Evolutionary conservation across 2,113 vertebrate genomes (phyloP).

Genomic region (Neogobius melanostomus): DNA sequence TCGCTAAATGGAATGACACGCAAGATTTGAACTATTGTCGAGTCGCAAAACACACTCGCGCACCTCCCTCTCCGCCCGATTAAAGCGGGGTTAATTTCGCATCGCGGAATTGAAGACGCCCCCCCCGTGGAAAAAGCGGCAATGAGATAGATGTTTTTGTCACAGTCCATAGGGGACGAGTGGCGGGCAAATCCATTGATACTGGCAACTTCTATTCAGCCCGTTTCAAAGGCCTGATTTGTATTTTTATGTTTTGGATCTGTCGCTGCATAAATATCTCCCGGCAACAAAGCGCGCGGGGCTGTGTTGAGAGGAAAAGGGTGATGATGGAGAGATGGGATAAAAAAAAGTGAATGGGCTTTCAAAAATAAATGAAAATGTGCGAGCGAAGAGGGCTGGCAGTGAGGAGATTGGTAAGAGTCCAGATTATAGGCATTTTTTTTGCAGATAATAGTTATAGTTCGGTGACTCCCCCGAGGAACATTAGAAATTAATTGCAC

Average conservation of each 20-base stretch:
- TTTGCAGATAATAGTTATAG: too few species aligned
- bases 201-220: slow-evolving; percentile 31
- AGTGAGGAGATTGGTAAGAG: slow-evolving; percentile 78
- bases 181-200: slow-evolving; percentile 43
- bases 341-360: neutral
- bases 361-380: slow-evolving; percentile 38
- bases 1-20: slow-evolving; percentile 66
- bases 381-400: slow-evolving; percentile 80
- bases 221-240: slow-evolving; percentile 38
- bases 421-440: slow-evolving; percentile 42
- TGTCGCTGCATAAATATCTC: slow-evolving; percentile 23
- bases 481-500: too few species aligned
- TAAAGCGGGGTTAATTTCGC: slow-evolving; percentile 71
- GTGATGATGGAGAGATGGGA: slow-evolving; percentile 67
- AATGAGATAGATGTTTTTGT: slow-evolving; percentile 48
- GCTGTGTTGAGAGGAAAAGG: slow-evolving; percentile 5
- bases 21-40: slow-evolving; percentile 67
- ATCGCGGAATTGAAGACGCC: slow-evolving; percentile 68
- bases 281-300: slow-evolving; percentile 4
- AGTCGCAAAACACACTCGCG: slow-evolving; percentile 8
- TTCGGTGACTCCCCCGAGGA: too few species aligned
- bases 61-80: slow-evolving; percentile 21
- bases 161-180: slow-evolving; percentile 39
- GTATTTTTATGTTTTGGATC: slow-evolving; percentile 36
- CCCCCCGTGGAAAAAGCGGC: slow-evolving; percentile 6